phyloP scores from a whole-genome alignment of 2,888 invertebrate species.

The Spodoptera exigua region DNA sequence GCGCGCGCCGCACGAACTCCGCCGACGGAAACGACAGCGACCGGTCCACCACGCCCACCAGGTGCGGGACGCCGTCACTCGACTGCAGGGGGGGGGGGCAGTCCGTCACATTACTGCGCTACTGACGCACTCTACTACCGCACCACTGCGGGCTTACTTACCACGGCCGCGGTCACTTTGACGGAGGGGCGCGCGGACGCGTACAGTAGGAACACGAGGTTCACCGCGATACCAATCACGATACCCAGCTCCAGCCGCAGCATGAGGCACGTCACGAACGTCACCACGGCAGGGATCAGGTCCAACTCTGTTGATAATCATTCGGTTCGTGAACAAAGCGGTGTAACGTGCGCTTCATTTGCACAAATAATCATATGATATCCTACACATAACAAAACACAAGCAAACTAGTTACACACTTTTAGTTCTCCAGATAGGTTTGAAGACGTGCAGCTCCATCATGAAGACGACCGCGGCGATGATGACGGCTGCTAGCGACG shows the following conservation, averaged over 20 bases:
- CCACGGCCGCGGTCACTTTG: constrained; percentile 91
- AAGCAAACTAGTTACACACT: constrained; percentile 84
- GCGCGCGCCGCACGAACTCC: constrained; percentile 92
- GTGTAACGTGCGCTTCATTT: background rate
- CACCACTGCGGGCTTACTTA: constrained; percentile 65
- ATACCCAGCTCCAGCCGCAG: constrained; percentile 96
- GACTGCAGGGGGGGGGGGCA: too few species aligned
- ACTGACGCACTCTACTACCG: too few species aligned
- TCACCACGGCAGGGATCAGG: constrained; percentile 94
- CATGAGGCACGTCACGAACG: constrained; percentile 94
- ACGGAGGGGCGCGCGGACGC: constrained; percentile 95
- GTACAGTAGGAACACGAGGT: constrained; percentile 94
- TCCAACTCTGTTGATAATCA: constrained; percentile 93
- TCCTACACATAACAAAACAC: too few species aligned
- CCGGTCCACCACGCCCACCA: constrained; percentile 91
- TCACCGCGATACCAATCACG: constrained; percentile 94
- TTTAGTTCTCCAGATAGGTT: constrained; percentile 94
- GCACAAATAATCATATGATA: too few species aligned
- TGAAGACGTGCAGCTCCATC: constrained; percentile 94
- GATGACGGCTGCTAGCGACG: constrained; percentile 94
- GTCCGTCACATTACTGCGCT: background rate
- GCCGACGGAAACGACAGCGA: constrained; percentile 94
- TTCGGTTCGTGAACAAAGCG: background rate
- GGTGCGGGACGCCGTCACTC: constrained; percentile 79
- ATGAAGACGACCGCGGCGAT: constrained; percentile 96